Percentiles rank a stretch among this genome's conserved stretches.
phyloP scores from a whole-genome alignment of 2,888 invertebrate species.

The Tipula confusa region DNA sequence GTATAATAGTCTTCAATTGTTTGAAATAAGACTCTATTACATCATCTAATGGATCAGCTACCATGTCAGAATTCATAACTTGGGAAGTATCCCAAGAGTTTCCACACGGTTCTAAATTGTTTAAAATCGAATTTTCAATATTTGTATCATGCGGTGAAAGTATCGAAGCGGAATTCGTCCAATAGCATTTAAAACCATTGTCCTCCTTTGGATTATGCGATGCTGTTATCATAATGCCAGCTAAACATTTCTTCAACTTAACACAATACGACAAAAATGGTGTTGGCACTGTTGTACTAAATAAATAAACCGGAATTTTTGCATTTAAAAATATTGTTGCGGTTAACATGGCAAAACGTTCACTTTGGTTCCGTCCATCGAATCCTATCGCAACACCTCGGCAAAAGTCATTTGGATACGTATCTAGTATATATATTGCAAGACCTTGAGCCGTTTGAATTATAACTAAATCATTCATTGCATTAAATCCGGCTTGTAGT shows the following conservation, averaged over 20 bases:
- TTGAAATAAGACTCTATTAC: constrained; percentile 65
- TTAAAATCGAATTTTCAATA: constrained; percentile 72
- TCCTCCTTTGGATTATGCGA: constrained; percentile 95
- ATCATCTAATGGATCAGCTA: constrained; percentile 66
- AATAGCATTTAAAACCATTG: constrained; percentile 97
- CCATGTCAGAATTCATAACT: constrained; percentile 55
- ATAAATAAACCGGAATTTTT: constrained; percentile 75
- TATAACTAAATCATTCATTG: constrained; percentile 95
- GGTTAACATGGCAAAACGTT: constrained; percentile 83
- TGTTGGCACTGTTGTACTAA: constrained; percentile 77
- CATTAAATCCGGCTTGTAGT: constrained; percentile 92
- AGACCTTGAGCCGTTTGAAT: constrained; percentile 93
- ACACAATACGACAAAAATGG: constrained; percentile 91
- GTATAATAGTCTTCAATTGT: constrained; percentile 54
- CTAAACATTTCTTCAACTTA: constrained; percentile 64
- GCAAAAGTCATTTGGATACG: constrained; percentile 53
- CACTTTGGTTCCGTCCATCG: constrained; percentile 89
- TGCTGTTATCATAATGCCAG: constrained; percentile 92
- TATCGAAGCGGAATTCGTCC: constrained; percentile 93
- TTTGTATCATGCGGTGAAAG: constrained; percentile 84
- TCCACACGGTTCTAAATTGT: constrained; percentile 70
- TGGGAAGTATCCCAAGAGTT: constrained; percentile 76
- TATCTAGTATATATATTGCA: constrained; percentile 65
- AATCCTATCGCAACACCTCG: constrained; percentile 84
- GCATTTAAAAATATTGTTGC: constrained; percentile 75